Base-by-base conservation (phyloP, 2,888 invertebrate species). In the Litoditis marina region DNA sequence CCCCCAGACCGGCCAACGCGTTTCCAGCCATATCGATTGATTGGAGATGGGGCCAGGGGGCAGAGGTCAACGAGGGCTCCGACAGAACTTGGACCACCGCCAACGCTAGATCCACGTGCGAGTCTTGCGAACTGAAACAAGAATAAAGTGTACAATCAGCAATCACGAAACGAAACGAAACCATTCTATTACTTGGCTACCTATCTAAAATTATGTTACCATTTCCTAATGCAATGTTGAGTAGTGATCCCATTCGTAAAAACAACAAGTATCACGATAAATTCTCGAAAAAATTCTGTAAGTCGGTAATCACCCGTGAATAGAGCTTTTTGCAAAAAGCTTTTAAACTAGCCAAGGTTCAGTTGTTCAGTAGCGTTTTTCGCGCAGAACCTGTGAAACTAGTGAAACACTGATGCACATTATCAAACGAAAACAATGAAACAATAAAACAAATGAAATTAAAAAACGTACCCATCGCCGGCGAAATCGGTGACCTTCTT, bases 21-120 rank as follows among this genome's bases (percentile, higher is more conserved):
- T 71, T 63, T 36, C 75, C 75, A n/a, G 75, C 68, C 62, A 75
- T 63, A 52, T 75, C 75, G n/a, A 75, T 58, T 13, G 66, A 62
- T 52, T 67, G 42, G 46, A 75, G 52, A 34, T 73, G 54, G 2
- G 73, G 62, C 75, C 75, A 75, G 11, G 69, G 64, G 3, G 68
- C 61, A n/a, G n/a, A n/a, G 11, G 50, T 22, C 2, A 44, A 49
- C 32, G 56, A 56, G n/a, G 42, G 55, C 11, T 65, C 64, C 27
- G 62, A 47, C n/a, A 71, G 60, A 44, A 60, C 52, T 27, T 71
- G 66, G 51, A 63, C 68, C 44, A 74, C 60, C 22, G 67, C 71
- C 0, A 65, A 50, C 2, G 73, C 67, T 27, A 73, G 42, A 55
- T 73, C 72, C 11, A 61, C 36, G 47, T 60, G 53, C 8, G 68